Base-by-base conservation (phyloP, 1,140 invertebrate species). In the Dreissena polymorpha region DNA sequence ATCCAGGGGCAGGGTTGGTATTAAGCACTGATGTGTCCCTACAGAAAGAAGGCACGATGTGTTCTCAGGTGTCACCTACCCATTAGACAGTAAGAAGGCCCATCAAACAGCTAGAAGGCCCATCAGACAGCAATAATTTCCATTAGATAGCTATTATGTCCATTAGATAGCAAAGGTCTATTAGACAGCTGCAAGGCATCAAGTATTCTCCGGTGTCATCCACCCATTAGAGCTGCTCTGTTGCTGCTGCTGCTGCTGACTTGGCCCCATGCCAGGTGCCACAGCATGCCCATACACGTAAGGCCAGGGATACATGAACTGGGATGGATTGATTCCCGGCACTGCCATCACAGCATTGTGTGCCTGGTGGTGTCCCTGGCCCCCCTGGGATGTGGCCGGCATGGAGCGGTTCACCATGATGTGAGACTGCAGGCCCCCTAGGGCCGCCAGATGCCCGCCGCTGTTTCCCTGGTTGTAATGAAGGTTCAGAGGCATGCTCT, bases 271-370 rank as follows among this genome's bases (percentile, higher is more conserved):
- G 21, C 60, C 67, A 51, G 78, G 27, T 23, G 63, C 57, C 27
- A 69, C 51, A n/a, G 72, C 77, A 75, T 77, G 49, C 77, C 67
- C 65, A 29, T 86, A 81, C 10, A 86, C 65, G 23, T 86, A 86
- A 21, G 85, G 85, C 85, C 85, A 86, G 18, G 39, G n/a, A 64
- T 86, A 86, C 82, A 86, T 86, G 50, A 70, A 69, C 7, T 76
- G 65, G n/a, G 80, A 63, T 8, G 81, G 76, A 12, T 78, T 77
- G 12, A 77, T 68, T n/a, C 29, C 73, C 6, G n/a, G 55, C 23
- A 78, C 68, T 1, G 73, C n/a, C n/a, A 69, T 68, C 0, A 63
- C 71, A 63, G 23, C 76, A 16, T 72, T 53, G 16, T 2, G 70
- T 10, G 18, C 74, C 14, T 49, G 71, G 27, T 25, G 76, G 16